phyloP scores from a whole-genome alignment of 2,888 invertebrate genomes.

The Diaphora mendica region DNA sequence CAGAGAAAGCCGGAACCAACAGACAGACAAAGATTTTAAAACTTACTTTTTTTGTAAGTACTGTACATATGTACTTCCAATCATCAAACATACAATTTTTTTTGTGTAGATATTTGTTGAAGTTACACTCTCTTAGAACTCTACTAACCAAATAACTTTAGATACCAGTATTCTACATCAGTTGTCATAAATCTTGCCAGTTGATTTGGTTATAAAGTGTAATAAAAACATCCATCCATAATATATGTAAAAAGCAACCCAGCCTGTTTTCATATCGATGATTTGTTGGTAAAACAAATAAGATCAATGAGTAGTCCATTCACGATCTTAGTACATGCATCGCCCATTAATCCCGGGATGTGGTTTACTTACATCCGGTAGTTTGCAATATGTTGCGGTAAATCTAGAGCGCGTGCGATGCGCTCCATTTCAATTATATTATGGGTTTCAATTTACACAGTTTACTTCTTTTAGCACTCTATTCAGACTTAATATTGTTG shows the following conservation, averaged over 20 bases:
- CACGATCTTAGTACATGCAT: slow-evolving; percentile 28
- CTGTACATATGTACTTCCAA: no score
- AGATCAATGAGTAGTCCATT: slow-evolving; percentile 47
- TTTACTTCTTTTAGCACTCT: slow-evolving; percentile 18
- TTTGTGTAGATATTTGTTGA: neutral
- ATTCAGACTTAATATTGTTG: neutral
- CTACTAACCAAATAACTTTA: neutral
- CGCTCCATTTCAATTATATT: slow-evolving; percentile 40
- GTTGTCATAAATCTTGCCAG: neutral
- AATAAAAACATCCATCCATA: neutral
- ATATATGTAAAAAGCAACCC: neutral
- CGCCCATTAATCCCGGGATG: slow-evolving; percentile 52
- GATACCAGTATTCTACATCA: neutral
- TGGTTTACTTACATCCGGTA: slow-evolving; percentile 54
- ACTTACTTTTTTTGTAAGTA: no score
- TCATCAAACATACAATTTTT: no score
- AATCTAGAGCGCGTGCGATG: slow-evolving; percentile 44
- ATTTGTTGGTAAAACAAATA: slow-evolving; percentile 40
- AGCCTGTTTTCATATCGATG: slow-evolving; percentile 12
- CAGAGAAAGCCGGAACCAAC: no score
- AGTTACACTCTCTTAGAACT: neutral
- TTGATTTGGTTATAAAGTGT: neutral
- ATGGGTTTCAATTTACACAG: slow-evolving; percentile 30
- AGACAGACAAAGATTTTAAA: no score
- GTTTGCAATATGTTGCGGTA: slow-evolving; percentile 42